phyloP scores from a whole-genome alignment of 2,113 vertebrate species.

The Hipposideros armiger region DNA sequence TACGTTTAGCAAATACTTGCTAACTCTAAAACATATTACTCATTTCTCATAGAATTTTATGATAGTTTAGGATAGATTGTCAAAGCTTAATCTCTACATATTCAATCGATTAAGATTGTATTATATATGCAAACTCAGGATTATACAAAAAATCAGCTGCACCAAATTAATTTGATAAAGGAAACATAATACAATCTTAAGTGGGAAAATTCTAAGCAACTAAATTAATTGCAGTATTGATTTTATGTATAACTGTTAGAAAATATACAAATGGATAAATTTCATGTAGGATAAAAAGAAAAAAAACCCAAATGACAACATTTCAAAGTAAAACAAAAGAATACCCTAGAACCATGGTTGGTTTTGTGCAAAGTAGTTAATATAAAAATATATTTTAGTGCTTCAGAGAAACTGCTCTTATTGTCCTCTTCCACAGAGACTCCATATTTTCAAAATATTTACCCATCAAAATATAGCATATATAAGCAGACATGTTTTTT shows the following conservation, averaged over 20 bases:
- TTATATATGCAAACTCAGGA: neutral
- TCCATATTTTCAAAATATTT: neutral
- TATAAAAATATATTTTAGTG: neutral
- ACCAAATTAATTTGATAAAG: neutral
- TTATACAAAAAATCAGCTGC: neutral
- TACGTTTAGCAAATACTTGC: neutral
- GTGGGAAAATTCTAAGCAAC: neutral
- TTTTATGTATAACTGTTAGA: neutral
- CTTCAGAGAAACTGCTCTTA: neutral
- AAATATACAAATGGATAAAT: neutral
- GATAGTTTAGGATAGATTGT: neutral
- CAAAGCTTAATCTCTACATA: neutral
- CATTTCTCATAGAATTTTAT: neutral
- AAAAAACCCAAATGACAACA: neutral
- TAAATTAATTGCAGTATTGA: neutral
- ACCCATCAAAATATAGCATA: neutral
- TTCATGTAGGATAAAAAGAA: neutral
- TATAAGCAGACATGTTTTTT: neutral
- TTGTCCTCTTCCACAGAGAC: neutral
- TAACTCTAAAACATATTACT: neutral
- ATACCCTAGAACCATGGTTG: neutral
- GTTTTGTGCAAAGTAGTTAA: neutral
- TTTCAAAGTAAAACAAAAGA: neutral
- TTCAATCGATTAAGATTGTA: neutral
- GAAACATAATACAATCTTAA: neutral